A percentile compares a stretch with the other conserved stretches of the same genome.
Evolutionary conservation across 2,797 vertebrate species (phyloP).

Genomic region (Chiloscyllium punctatum): DNA sequence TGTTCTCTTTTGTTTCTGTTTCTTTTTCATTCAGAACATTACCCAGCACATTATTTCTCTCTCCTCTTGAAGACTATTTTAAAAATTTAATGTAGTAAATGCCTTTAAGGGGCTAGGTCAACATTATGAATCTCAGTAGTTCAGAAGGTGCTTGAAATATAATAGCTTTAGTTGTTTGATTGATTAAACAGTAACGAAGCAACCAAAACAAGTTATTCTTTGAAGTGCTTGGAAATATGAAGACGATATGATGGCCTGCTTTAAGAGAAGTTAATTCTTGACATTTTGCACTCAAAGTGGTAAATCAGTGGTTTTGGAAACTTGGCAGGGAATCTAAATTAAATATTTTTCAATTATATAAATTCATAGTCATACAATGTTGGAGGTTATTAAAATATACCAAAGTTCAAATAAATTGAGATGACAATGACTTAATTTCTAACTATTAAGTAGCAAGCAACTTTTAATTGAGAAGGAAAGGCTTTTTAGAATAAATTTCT

Average conservation of each 20-base stretch:
- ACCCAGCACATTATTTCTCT: neutral
- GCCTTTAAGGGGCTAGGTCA: neutral
- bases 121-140: neutral
- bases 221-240: neutral
- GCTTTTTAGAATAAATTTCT: neutral
- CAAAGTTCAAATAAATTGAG: neutral
- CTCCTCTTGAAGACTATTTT: too few species aligned
- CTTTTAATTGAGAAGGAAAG: neutral
- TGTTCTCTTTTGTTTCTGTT: too few species aligned
- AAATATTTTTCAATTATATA: neutral
- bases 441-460: neutral
- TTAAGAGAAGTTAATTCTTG: neutral
- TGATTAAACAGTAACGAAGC: neutral
- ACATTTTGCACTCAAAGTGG: neutral
- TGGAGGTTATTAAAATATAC: neutral
- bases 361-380: neutral
- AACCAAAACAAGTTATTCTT: neutral
- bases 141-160: neutral
- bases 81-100: neutral
- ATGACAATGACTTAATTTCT: neutral
- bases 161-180: neutral
- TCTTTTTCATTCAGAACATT: too few species aligned
- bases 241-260: neutral
- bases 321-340: neutral
- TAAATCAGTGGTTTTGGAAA: neutral